Conservation (phyloP, 2,797 vertebrate genomes). For the Xerus rutilus region DNA sequence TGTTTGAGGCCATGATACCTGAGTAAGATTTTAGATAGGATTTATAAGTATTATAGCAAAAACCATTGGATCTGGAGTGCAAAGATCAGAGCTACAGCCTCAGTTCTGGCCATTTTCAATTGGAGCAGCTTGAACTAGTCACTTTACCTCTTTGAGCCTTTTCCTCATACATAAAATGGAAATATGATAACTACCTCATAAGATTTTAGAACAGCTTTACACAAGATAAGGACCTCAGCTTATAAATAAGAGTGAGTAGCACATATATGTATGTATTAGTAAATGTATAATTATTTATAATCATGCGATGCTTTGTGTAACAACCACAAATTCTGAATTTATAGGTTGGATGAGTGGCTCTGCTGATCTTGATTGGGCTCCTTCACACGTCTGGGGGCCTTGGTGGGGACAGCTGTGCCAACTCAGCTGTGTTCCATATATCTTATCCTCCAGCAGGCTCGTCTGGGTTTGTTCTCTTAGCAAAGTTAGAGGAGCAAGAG, state of each 20-base stretch:
- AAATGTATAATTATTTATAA: background rate
- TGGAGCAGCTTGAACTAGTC: background rate
- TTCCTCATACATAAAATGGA: background rate
- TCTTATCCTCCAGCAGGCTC: background rate
- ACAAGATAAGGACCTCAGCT: background rate
- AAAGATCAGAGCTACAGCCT: background rate
- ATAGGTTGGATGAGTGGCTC: background rate
- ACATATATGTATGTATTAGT: background rate
- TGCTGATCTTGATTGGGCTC: background rate
- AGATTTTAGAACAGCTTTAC: background rate
- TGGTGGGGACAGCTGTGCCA: background rate
- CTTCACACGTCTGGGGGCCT: background rate
- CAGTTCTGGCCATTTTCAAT: background rate
- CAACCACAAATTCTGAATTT: conserved; percentile 10
- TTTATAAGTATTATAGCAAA: background rate
- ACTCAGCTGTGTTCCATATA: background rate
- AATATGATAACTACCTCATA: background rate
- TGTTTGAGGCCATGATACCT: background rate
- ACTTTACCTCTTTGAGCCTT: background rate
- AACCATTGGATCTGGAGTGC: background rate
- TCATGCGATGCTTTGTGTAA: background rate
- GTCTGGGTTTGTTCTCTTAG: background rate
- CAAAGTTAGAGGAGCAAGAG: background rate
- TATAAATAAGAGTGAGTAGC: background rate
- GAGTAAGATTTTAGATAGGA: background rate